These are phyloP conservation scores for Numida meleagris DNA, from an alignment of 2,113 vertebrate genomes.

Conservation along the genomic window DNA sequence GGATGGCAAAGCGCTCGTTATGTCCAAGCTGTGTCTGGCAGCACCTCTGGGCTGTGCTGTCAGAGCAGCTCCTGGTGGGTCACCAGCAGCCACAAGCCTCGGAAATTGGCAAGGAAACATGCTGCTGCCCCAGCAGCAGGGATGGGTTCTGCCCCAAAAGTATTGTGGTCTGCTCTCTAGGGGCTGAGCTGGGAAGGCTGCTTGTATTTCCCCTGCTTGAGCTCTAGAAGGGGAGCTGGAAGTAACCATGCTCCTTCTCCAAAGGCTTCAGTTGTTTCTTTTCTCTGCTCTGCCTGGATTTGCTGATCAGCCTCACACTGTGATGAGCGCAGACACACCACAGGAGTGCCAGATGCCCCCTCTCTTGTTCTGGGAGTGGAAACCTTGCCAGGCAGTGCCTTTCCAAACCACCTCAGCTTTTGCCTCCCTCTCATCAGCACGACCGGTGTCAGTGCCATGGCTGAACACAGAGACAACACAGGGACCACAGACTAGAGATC, in stretches of 20 bases:
- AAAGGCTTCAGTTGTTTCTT: fast-evolving
- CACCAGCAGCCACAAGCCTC: background rate
- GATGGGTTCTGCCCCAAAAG: background rate
- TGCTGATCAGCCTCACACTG: background rate
- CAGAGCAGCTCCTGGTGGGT: background rate
- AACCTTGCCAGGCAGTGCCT: background rate
- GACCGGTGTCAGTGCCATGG: fast-evolving
- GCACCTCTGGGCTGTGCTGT: background rate
- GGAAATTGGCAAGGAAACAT: background rate
- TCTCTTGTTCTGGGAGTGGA: background rate
- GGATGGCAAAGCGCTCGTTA: background rate
- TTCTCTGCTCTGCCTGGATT: background rate
- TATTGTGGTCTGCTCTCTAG: background rate
- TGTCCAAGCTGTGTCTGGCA: slow-evolving; percentile 1
- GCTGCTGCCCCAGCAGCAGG: background rate
- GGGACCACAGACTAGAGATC: background rate
- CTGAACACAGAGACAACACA: background rate
- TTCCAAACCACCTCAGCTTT: background rate
- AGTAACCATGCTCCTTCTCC: background rate
- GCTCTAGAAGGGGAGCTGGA: background rate
- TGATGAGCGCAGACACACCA: background rate
- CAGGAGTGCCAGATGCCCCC: background rate
- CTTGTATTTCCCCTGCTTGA: background rate
- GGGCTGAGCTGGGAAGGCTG: background rate
- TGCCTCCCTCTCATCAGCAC: background rate